Evolutionary conservation across 2,113 vertebrate species (phyloP), one percentile per base, ranked within the genome.

Genomic region (Corapipo altera): DNA sequence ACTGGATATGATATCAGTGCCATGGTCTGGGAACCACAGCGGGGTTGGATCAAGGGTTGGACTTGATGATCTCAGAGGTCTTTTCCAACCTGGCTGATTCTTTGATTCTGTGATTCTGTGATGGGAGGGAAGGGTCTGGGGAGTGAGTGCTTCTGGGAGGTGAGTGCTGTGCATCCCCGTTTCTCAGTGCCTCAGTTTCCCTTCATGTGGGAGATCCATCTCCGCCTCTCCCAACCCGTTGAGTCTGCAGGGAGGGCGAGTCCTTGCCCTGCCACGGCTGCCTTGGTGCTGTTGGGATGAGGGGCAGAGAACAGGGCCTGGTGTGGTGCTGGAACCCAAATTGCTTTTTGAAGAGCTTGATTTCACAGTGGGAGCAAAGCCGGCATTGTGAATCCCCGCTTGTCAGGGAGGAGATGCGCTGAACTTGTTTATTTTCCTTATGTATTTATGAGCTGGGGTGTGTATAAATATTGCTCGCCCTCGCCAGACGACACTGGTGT

Each of bases 401-500:
- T 97, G 96, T 98, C 97, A 87, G 93, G 92, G 95, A 97, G 91
- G 97, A 97, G 97, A 96, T 92, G 96, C 44, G 85, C 85, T 89
- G 95, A 92, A 93, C 95, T 76, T 77, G 83, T 90, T 90, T 85
- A 23, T 96, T 96, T 97, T 85, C 86, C 43, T 5, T 43, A 4
- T 14, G 12, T 44, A 18, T 75, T 59, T 59, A 85, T 23, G 27
- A 10, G 72, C 7, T 20, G 44, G 89, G 83, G 70, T 11, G 85
- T 22, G 82, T n/a, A 85, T 94, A 79, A 92, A 90, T 91, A 80
- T 18, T 93, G 94, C 92, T 96, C 46, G 75, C 64, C 83, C 8
- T 85, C 15, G 49, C 94, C 91, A 95, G 96, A 95, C 76, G 30
- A 46, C 37, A 2, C 81, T 5, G 20, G 90, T n/a, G 35, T 70